Percentiles rank a stretch among this genome's conserved stretches.
Conservation (phyloP, 2,888 invertebrate species). For the Zonitis immaculata region DNA sequence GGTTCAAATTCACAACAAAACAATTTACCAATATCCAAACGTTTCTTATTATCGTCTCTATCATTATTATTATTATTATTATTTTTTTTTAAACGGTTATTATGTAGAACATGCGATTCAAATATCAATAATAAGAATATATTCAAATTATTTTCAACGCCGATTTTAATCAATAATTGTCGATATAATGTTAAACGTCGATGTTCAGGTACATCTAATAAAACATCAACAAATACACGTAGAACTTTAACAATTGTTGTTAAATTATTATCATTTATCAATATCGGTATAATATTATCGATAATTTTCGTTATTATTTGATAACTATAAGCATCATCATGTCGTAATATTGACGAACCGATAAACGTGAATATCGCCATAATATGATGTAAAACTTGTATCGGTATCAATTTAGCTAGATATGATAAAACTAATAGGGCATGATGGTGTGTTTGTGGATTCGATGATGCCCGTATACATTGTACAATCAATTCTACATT, state of each 20-base stretch:
- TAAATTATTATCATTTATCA: constrained; percentile 47
- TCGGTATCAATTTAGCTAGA: constrained; percentile 72
- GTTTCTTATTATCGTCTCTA: constrained; percentile 51
- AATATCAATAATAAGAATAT: constrained; percentile 66
- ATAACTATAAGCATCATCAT: constrained; percentile 93
- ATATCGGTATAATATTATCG: constrained; percentile 82
- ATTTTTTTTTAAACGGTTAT: constrained; percentile 35
- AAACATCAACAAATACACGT: constrained; percentile 85
- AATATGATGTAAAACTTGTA: constrained; percentile 84
- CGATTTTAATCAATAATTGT: constrained; percentile 71
- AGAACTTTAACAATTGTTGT: constrained; percentile 59
- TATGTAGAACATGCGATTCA: constrained; percentile 63
- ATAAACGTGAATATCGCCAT: constrained; percentile 98
- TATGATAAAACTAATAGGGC: constrained; percentile 79
- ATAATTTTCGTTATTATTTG: constrained; percentile 88
- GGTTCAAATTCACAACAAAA: constrained; percentile 65
- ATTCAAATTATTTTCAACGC: constrained; percentile 62
- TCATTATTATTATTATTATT: constrained; percentile 52
- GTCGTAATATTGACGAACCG: constrained; percentile 87
- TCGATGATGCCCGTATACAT: constrained; percentile 83
- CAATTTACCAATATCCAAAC: constrained; percentile 64
- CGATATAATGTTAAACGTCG: constrained; percentile 75
- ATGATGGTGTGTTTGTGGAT: constrained; percentile 94
- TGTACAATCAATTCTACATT: constrained; percentile 79
- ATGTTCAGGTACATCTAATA: constrained; percentile 91